These are phyloP conservation scores for Gymnosoma rotundatum DNA, from an alignment of 2,888 invertebrate species.

Conservation along the genomic window DNA sequence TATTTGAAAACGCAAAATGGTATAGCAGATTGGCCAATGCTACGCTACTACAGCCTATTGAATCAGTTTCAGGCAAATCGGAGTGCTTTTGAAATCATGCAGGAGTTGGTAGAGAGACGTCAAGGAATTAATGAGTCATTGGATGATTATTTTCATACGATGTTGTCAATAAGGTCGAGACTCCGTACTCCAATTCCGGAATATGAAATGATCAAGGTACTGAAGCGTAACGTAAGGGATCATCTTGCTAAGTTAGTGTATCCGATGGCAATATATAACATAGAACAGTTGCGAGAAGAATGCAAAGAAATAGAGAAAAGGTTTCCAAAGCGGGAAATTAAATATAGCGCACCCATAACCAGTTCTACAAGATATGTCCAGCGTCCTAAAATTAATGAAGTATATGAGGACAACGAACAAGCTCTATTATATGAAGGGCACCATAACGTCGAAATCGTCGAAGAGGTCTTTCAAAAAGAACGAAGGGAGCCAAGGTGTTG, in stretches of 20 bases:
- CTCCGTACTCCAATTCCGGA: too few species aligned
- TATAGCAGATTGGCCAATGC: background rate
- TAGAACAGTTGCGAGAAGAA: conserved; percentile 12
- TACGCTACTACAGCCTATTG: background rate
- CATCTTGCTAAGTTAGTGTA: conserved; percentile 2
- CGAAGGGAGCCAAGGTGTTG: background rate
- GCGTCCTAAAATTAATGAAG: conserved; percentile 2
- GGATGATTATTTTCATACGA: background rate
- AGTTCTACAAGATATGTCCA: background rate
- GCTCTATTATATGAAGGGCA: background rate
- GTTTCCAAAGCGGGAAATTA: background rate
- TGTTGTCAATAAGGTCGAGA: too few species aligned
- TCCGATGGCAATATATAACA: background rate
- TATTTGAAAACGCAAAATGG: conserved; percentile 7
- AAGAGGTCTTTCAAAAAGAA: background rate
- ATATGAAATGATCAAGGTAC: too few species aligned
- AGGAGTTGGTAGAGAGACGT: conserved; percentile 1
- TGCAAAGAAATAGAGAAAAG: background rate
- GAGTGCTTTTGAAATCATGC: conserved; percentile 14
- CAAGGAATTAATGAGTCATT: background rate
- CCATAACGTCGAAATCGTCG: background rate
- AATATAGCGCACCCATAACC: background rate
- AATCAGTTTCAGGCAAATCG: conserved; percentile 18
- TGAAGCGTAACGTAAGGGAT: conserved; percentile 1
- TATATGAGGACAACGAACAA: conserved; percentile 1